Evolutionary conservation across 2,113 vertebrate species (phyloP), one percentile per base, ranked within the genome.

Genomic region (Piprites chloris): DNA sequence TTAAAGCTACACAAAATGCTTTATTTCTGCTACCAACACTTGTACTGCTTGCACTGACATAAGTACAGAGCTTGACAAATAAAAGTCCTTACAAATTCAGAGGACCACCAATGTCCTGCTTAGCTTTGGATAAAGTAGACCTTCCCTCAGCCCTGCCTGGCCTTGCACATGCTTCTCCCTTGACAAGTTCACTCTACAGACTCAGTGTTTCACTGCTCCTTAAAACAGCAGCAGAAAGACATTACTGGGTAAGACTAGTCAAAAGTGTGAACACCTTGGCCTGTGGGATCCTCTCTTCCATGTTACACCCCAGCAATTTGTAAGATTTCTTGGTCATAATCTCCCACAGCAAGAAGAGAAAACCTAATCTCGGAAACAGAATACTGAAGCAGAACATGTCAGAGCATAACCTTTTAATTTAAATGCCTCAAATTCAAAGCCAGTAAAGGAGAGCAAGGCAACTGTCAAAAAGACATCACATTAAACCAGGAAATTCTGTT

Each of bases 131-230:
- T 73, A 55, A 55, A 37, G 59, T 0, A 37, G 10, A 58, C 14
- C 27, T 71, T 46, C 24, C 41, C 47, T 58, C 35, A 62, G n/a
- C 15, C 47, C 58, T 13, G 4, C 10, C 15, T 18, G 35, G 33
- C 33, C 37, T 32, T 0, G 0, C 4, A 27, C 10, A 35, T 6
- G 2, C 20, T 14, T 58, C 9, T 28, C 3, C 3, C 8, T 65
- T 5, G 26, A 53, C 1, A 50, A 20, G 0, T 21, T 63, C 32
- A 16, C 47, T 15, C 12, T 27, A 17, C 37, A 56, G 6, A 88
- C 37, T 27, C 12, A 50, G 9, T 4, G n/a, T n/a, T 82, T 33
- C 2, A 2, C 8, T 42, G 30, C 37, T 42, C 6, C 28, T 55
- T 55, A 56, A 55, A 78, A 37, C 2, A 1, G 9, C 39, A 59